These are phyloP conservation scores for Luperina nickerlii DNA, from an alignment of 2,888 invertebrate genomes.

Conservation along the genomic window DNA sequence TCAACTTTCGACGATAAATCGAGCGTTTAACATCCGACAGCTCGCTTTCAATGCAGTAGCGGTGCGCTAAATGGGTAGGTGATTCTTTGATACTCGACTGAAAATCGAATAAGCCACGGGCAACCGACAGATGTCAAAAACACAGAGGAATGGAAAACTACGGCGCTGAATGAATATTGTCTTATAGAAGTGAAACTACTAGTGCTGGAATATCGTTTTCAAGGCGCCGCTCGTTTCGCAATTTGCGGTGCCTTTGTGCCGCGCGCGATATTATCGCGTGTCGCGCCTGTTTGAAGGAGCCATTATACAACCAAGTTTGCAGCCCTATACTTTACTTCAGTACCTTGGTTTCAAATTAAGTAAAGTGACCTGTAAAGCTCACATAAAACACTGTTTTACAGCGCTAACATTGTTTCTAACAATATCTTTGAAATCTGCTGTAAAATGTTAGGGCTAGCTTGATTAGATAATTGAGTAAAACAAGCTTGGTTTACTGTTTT, in stretches of 20 bases:
- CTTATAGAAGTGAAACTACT: neutral
- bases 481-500: neutral
- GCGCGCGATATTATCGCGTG: too few relatives aligned
- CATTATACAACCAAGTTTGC: constrained; percentile 1
- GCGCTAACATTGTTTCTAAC: constrained; percentile 45
- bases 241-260: too few relatives aligned
- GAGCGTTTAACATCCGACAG: neutral
- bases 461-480: constrained; percentile 31
- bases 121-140: neutral
- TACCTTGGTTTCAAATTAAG: constrained; percentile 33
- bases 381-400: constrained; percentile 47
- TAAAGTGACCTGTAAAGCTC: constrained; percentile 46
- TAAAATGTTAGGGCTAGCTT: constrained; percentile 45
- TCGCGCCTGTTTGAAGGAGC: constrained; percentile 23
- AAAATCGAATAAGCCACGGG: neutral
- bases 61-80: neutral
- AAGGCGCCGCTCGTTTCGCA: too few relatives aligned
- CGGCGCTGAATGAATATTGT: too few relatives aligned
- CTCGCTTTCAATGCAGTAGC: neutral
- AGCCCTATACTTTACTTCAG: constrained; percentile 16
- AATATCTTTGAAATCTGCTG: constrained; percentile 45
- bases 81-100: neutral
- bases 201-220: neutral
- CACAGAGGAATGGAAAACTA: neutral
- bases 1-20: neutral